A percentile compares a stretch with the other conserved stretches of the same genome.
Evolutionary conservation across 2,113 vertebrate genomes (phyloP).

Genomic region (Bubo scandiacus): DNA sequence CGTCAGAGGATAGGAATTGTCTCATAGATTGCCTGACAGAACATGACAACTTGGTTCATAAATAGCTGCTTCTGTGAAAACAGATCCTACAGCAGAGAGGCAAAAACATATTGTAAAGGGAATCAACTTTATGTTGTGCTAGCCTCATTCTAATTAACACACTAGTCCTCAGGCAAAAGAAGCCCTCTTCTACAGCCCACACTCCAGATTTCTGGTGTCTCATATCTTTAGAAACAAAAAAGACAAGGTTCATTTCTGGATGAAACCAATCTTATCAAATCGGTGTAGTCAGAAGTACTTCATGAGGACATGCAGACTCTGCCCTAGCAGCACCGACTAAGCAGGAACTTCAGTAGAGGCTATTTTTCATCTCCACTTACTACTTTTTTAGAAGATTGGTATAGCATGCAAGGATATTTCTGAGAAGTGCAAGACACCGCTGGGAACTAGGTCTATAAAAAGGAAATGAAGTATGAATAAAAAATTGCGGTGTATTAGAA

Average conservation of each 20-base stretch:
- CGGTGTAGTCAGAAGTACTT: background rate
- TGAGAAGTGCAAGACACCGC: background rate
- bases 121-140: constrained; percentile 44
- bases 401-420: background rate
- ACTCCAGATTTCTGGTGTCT: background rate
- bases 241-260: background rate
- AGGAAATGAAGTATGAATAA: constrained; percentile 20
- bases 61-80: constrained; percentile 46
- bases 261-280: background rate
- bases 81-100: constrained; percentile 19
- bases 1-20: background rate
- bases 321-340: background rate
- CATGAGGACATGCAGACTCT: background rate
- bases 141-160: constrained; percentile 43
- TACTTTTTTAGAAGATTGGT: background rate
- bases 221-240: background rate
- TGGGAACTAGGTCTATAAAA: background rate
- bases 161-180: background rate
- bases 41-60: constrained; percentile 47
- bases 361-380: background rate
- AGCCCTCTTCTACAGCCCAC: background rate
- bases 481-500: constrained; percentile 10
- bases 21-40: constrained; percentile 42
- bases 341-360: background rate
- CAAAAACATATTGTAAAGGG: constrained; percentile 38